Evolutionary conservation across 2,888 invertebrate species (phyloP).

Genomic region (Ormyrus pomaceus): DNA sequence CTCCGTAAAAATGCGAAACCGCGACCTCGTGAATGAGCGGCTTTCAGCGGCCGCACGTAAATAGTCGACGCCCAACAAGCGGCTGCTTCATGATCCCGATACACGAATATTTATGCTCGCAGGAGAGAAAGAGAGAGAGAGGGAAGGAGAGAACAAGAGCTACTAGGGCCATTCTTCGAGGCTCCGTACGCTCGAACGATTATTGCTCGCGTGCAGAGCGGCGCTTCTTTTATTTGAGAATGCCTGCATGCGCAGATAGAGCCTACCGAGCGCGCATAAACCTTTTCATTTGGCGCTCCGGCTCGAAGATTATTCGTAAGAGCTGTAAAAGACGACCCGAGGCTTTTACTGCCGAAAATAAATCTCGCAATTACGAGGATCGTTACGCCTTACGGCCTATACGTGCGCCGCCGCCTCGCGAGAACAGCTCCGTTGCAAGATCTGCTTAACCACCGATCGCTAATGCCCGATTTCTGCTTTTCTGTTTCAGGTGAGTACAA

Average conservation of each 20-base stretch:
- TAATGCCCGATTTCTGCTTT: constrained; percentile 22
- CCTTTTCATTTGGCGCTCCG: background rate
- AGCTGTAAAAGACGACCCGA: background rate
- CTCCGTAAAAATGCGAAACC: background rate
- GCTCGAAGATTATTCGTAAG: too few relatives aligned
- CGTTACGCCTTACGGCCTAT: background rate
- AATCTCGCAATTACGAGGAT: constrained; percentile 1
- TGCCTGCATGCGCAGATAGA: background rate
- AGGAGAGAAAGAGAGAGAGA: too few relatives aligned
- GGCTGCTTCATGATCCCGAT: constrained; percentile 27
- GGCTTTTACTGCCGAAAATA: background rate
- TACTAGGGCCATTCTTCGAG: constrained; percentile 2
- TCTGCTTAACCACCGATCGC: too few relatives aligned
- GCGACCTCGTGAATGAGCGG: constrained; percentile 34
- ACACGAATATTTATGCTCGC: constrained; percentile 40
- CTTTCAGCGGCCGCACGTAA: constrained; percentile 31
- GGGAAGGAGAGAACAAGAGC: too few relatives aligned
- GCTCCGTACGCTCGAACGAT: background rate
- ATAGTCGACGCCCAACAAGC: constrained; percentile 4
- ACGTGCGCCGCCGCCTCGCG: too few relatives aligned
- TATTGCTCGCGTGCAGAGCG: background rate
- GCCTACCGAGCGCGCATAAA: background rate
- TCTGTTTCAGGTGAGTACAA: constrained; percentile 48
- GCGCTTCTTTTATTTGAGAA: background rate
- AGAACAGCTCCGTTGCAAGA: too few relatives aligned